Evolutionary conservation across 2,797 vertebrate species (phyloP), one percentile per base, ranked within the genome.

Genomic region (Sparus aurata): DNA sequence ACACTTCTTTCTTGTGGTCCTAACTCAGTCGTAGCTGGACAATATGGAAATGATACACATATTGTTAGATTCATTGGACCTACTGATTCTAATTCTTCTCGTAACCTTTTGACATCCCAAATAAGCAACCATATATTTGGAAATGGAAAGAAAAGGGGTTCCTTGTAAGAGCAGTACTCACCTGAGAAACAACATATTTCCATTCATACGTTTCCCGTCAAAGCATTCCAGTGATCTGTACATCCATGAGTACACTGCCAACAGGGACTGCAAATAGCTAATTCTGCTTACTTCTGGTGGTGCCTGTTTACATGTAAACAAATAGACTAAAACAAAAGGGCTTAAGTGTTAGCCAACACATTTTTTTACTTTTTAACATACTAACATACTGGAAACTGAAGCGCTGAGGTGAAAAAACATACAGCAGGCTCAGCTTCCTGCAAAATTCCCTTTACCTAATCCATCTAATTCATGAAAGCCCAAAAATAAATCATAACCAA

Each of bases 401-500:
- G 45, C 5, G 13, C 11, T 46, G 15, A 45, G 11, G 16, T 46
- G 45, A 12, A 38, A 63, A 46, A 18, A 5, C 18, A 17, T 2
- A 34, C 64, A 47, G 27, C 25, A 50, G 0, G 4, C 16, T 53
- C 17, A 63, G 10, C 10, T 50, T n/a, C 9, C 13, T 38, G 34
- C 34, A 43, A 15, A 53, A 22, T 15, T 13, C 11, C 38, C 17
- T 59, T 25, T 12, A 10, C 38, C 38, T 38, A 38, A 38, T 34
- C 30, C 30, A 11, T 16, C 2, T 43, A 27, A 73, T 64, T 20
- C 27, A 49, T 16, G 27, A 69, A 77, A 77, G 25, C n/a, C 9
- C 9, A 3, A 34, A 18, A 52, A 16, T 3, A 43, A 55, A 9
- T 38, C 5, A 5, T n/a, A 12, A 11, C 25, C 15, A 12, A 41